Conservation (phyloP, 2,888 invertebrate species). For the Caenorhabditis wallacei region DNA sequence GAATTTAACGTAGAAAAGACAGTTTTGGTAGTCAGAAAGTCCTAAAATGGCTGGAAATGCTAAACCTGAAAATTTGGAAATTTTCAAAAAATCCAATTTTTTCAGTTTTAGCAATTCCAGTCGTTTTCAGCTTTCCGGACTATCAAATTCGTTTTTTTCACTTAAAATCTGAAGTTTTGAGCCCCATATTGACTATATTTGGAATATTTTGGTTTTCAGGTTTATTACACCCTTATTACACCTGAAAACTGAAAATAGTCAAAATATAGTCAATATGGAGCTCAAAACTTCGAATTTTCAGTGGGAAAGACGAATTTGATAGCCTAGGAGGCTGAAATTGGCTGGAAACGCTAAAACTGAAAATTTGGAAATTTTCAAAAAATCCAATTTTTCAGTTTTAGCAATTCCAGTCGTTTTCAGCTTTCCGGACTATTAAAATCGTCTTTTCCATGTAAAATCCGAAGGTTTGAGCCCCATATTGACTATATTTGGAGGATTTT, state of each 20-base stretch:
- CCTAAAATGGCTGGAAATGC: too few relatives aligned
- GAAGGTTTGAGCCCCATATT: conserved; percentile 4
- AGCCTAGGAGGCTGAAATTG: too few relatives aligned
- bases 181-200: neutral
- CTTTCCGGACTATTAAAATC: neutral
- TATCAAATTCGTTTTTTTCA: neutral
- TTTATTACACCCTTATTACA: too few relatives aligned
- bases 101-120: too few relatives aligned
- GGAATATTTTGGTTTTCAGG: too few relatives aligned
- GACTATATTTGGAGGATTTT: neutral
- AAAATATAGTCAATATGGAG: too few relatives aligned
- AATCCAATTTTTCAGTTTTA: neutral
- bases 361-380: conserved; percentile 2
- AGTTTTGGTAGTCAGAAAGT: too few relatives aligned
- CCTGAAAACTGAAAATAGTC: too few relatives aligned
- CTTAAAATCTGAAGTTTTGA: neutral
- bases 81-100: neutral
- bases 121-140: neutral
- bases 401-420: too few relatives aligned
- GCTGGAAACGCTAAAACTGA: too few relatives aligned
- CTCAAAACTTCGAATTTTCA: too few relatives aligned
- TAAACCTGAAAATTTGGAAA: neutral
- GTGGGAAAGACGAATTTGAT: neutral
- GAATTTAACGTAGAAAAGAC: neutral
- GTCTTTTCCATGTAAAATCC: neutral